Conservation (phyloP, 2,113 vertebrate genomes). For the Prunella fulvescens region DNA sequence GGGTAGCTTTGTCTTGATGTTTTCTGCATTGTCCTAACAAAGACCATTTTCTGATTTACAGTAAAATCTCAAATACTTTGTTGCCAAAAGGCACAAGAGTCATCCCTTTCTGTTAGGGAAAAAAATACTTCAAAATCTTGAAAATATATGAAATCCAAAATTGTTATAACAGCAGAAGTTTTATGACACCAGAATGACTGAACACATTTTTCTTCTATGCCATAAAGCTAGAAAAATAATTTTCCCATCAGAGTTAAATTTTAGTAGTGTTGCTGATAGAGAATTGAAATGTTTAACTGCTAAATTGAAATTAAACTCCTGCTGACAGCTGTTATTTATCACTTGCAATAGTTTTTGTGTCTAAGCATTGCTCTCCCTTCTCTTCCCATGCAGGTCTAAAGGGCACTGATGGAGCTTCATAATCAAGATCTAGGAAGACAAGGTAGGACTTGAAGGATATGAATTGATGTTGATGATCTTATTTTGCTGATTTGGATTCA, state of each 20-base stretch:
- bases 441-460: background rate
- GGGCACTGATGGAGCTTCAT: background rate
- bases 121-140: background rate
- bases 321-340: background rate
- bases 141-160: background rate
- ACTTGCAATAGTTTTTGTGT: background rate
- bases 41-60: background rate
- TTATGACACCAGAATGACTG: background rate
- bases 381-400: background rate
- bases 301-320: background rate
- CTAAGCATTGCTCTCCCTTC: background rate
- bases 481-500: background rate
- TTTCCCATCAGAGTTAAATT: background rate
- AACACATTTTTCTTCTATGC: background rate
- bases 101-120: background rate
- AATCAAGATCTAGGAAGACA: background rate
- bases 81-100: background rate
- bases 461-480: background rate
- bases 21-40: background rate
- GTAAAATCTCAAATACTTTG: background rate
- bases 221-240: background rate
- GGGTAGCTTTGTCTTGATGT: rapidly evolving
- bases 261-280: background rate
- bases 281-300: background rate
- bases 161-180: background rate